phyloP scores from a whole-genome alignment of 2,888 invertebrate genomes.

The Rosalia funebris region DNA sequence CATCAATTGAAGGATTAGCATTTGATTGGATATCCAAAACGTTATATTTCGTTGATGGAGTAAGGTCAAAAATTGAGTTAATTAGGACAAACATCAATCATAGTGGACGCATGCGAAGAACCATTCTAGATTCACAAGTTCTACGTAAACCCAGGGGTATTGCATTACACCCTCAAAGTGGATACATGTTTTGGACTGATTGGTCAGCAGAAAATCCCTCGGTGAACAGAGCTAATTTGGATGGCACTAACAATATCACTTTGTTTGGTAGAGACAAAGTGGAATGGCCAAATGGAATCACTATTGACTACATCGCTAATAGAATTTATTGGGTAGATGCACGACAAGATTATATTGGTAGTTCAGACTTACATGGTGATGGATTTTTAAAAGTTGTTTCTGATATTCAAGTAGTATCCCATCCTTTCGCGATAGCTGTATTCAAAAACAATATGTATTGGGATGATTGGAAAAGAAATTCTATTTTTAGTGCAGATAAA shows the following conservation, averaged over 20 bases:
- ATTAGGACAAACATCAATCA: constrained; percentile 74
- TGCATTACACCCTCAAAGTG: constrained; percentile 83
- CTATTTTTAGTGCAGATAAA: constrained; percentile 83
- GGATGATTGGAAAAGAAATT: constrained; percentile 88
- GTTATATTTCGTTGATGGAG: constrained; percentile 88
- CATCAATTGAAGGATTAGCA: constrained; percentile 89
- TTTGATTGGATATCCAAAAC: constrained; percentile 89
- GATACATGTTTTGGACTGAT: constrained; percentile 89
- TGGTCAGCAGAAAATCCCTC: constrained; percentile 84
- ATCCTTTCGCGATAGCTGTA: constrained; percentile 88
- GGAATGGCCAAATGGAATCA: constrained; percentile 88
- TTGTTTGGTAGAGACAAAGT: constrained; percentile 75
- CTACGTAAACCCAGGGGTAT: constrained; percentile 69
- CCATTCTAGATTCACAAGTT: constrained; percentile 74
- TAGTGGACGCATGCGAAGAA: constrained; percentile 78
- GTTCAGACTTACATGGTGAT: constrained; percentile 63
- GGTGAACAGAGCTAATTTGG: constrained; percentile 81
- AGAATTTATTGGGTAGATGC: constrained; percentile 89
- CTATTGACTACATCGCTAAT: constrained; percentile 84
- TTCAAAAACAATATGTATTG: constrained; percentile 88
- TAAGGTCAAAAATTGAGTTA: constrained; percentile 81
- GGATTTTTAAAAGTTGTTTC: constrained; percentile 70
- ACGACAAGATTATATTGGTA: constrained; percentile 81
- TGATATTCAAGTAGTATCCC: constrained; percentile 74
- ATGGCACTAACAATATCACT: constrained; percentile 75